A percentile compares a stretch with the other conserved stretches of the same genome.
phyloP scores from a whole-genome alignment of 35 echinoderm and acorn worm genomes.

The Ophiothrix spiculata region DNA sequence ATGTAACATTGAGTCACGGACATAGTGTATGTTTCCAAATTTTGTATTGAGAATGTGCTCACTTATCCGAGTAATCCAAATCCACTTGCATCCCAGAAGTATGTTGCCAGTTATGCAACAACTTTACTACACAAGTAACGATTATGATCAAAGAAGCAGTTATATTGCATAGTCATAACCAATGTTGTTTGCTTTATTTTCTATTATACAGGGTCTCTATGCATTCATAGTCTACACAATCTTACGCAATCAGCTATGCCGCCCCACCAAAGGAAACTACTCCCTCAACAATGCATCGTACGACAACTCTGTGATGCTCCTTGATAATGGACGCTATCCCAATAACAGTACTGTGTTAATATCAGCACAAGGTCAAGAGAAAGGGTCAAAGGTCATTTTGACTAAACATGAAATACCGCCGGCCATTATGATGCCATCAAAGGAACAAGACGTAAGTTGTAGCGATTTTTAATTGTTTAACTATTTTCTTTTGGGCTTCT shows the following conservation, averaged over 20 bases:
- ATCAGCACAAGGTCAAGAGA: constrained; percentile 46
- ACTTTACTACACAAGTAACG: no score
- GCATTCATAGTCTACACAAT: constrained; percentile 91
- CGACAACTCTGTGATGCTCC: constrained; percentile 71
- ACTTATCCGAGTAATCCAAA: no score
- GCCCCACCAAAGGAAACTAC: constrained; percentile 82
- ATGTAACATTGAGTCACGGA: no score
- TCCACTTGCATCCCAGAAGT: no score
- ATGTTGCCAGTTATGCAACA: no score
- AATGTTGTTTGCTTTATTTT: no score
- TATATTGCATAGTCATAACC: no score
- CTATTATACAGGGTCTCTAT: constrained; percentile 70
- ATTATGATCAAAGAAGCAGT: no score
- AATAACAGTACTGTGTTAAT: constrained; percentile 11
- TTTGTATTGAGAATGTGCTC: no score
- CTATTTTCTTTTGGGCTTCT: no score
- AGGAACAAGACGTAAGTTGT: constrained; percentile 26
- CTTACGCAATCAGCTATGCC: constrained; percentile 81
- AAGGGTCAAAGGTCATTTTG: constrained; percentile 66
- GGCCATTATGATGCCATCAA: neutral
- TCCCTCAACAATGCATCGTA: constrained; percentile 67
- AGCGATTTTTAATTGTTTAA: no score
- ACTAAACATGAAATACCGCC: constrained; percentile 51
- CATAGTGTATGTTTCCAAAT: no score
- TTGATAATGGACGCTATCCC: constrained; percentile 57